Percentiles rank a stretch among this genome's conserved stretches.
Conservation (phyloP, 1,140 invertebrate species). For the Globodera ellingtonae region DNA sequence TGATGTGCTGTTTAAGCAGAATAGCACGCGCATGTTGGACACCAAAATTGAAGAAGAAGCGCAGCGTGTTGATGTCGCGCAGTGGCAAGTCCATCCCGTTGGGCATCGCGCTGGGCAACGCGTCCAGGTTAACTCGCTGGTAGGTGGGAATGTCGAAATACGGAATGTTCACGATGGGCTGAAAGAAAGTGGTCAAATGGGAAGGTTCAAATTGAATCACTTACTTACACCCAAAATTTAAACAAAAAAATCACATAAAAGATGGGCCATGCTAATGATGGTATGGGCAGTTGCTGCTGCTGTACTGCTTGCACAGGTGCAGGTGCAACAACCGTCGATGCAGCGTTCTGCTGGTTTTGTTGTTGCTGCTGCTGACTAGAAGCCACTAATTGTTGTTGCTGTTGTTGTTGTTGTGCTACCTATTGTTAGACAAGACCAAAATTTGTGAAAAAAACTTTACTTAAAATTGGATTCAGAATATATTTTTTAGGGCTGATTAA, state of each 20-base stretch:
- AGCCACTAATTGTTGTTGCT: constrained; percentile 20
- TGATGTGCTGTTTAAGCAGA: constrained; percentile 46
- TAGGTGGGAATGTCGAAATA: constrained; percentile 53
- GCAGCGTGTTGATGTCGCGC: constrained; percentile 53
- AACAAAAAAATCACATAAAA: constrained; percentile 39
- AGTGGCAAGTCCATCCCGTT: constrained; percentile 56
- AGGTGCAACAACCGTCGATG: constrained; percentile 3
- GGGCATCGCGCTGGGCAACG: constrained; percentile 43
- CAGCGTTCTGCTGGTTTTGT: constrained; percentile 21
- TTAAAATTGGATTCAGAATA: too few relatives aligned
- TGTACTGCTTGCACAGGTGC: constrained; percentile 9
- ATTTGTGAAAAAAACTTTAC: too few relatives aligned
- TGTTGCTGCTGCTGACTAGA: constrained; percentile 25
- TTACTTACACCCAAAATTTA: too few relatives aligned
- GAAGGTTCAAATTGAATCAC: too few relatives aligned
- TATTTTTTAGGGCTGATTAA: too few relatives aligned
- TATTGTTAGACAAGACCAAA: too few relatives aligned
- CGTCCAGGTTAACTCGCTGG: constrained; percentile 53
- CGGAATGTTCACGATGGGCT: constrained; percentile 47
- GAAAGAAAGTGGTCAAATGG: background rate
- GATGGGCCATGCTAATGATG: constrained; percentile 39
- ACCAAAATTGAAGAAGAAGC: constrained; percentile 57
- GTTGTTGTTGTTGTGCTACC: constrained; percentile 24
- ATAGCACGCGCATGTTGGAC: constrained; percentile 53
- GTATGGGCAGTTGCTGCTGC: constrained; percentile 14